A percentile compares a stretch with the other conserved stretches of the same genome.
Conservation (phyloP, 30 jellyfish, hydroid and myxozoan species). For the Clytia hemisphaerica region DNA sequence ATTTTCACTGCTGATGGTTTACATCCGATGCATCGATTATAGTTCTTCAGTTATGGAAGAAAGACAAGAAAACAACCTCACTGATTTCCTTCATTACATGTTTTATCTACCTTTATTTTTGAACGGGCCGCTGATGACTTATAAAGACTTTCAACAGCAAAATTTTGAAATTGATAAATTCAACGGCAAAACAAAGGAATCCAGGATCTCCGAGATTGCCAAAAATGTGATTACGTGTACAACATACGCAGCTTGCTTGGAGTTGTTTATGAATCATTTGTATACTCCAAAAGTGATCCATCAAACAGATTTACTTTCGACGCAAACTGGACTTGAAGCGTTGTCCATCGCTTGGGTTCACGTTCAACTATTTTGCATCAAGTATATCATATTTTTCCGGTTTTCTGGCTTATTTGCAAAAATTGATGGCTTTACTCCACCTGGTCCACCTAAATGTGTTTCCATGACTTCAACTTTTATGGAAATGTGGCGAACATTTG, state of each 20-base stretch:
- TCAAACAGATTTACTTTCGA: slow-evolving; percentile 22
- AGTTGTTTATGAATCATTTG: slow-evolving; percentile 36
- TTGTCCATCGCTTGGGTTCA: slow-evolving; percentile 49
- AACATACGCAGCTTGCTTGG: slow-evolving; percentile 39
- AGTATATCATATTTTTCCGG: slow-evolving; percentile 68
- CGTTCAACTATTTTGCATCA: slow-evolving; percentile 53
- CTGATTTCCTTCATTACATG: too few species aligned
- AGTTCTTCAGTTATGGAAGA: too few species aligned
- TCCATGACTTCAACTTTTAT: slow-evolving; percentile 42
- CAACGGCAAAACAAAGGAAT: neutral
- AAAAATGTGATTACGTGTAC: slow-evolving; percentile 46
- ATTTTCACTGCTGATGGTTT: too few species aligned
- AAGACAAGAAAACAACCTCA: too few species aligned
- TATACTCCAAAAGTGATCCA: slow-evolving; percentile 49
- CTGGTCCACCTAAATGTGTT: slow-evolving; percentile 70
- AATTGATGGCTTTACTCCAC: slow-evolving; percentile 63
- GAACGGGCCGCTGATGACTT: too few species aligned
- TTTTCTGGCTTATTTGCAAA: slow-evolving; percentile 69
- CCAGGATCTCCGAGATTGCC: slow-evolving; percentile 19
- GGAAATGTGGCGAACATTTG: slow-evolving; percentile 90
- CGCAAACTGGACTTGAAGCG: slow-evolving; percentile 43
- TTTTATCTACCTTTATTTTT: too few species aligned
- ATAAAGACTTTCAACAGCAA: too few species aligned
- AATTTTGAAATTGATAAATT: too few species aligned
- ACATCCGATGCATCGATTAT: too few species aligned